Conservation (phyloP, 2,113 vertebrate genomes). For the Donacobius atricapilla region DNA sequence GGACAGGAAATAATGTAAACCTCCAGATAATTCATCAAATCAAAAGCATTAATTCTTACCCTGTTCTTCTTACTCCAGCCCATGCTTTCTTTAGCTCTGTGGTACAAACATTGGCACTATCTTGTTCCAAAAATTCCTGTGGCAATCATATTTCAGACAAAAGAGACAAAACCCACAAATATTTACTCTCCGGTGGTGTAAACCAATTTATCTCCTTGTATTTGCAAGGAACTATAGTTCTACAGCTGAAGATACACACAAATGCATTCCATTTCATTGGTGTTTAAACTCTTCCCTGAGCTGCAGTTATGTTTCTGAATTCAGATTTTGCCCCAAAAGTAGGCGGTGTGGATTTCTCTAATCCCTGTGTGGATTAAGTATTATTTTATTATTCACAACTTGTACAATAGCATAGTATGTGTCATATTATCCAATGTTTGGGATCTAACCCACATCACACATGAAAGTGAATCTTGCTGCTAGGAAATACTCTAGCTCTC, state of each 20-base stretch:
- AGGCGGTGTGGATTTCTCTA: too few species aligned
- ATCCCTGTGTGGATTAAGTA: background rate
- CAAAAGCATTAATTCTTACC: background rate
- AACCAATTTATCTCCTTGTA: background rate
- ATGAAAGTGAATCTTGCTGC: slow-evolving; percentile 1
- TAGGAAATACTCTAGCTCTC: slow-evolving; percentile 12
- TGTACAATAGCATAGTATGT: background rate
- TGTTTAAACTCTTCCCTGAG: background rate
- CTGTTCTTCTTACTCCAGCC: background rate
- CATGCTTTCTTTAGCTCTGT: background rate
- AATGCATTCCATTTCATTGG: background rate
- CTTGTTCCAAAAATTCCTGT: background rate
- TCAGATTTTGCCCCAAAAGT: background rate
- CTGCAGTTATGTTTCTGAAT: background rate
- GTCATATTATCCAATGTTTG: background rate
- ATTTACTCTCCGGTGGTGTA: background rate
- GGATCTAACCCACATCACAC: background rate
- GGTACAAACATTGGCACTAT: background rate
- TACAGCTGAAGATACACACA: background rate
- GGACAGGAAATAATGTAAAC: background rate
- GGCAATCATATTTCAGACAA: background rate
- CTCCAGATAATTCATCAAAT: background rate
- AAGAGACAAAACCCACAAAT: rapidly evolving
- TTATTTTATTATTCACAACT: slow-evolving; percentile 30
- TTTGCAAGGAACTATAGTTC: background rate